Evolutionary conservation across 2,888 invertebrate species (phyloP).

Genomic region (Helicoverpa assulta): DNA sequence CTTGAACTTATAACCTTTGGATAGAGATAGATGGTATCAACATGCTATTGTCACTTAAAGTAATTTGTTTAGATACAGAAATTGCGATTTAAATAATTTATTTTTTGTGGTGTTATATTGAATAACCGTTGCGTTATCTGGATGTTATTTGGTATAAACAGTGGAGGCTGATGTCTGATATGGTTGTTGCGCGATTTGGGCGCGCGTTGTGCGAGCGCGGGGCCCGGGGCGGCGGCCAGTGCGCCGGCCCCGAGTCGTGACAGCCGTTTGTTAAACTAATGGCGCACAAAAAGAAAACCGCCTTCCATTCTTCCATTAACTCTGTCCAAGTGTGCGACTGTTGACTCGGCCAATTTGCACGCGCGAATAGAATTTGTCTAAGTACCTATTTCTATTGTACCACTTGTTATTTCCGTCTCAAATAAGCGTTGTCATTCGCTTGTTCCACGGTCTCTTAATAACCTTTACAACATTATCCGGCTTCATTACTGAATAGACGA

Average conservation of each 20-base stretch:
- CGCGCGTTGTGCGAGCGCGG: constrained; percentile 48
- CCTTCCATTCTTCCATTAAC: constrained; percentile 81
- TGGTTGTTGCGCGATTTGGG: constrained; percentile 52
- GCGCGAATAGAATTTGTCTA: constrained; percentile 80
- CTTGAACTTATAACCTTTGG: background rate
- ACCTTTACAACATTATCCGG: constrained; percentile 23
- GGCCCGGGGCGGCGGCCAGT: constrained; percentile 52
- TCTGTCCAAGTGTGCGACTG: constrained; percentile 76
- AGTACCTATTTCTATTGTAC: constrained; percentile 74
- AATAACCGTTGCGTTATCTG: constrained; percentile 50
- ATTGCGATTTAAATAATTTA: constrained; percentile 6
- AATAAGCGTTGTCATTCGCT: constrained; percentile 66
- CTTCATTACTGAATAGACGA: constrained; percentile 32
- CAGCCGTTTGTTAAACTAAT: constrained; percentile 86
- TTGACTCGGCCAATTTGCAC: constrained; percentile 84
- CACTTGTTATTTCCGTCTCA: constrained; percentile 78
- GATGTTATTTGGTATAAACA: constrained; percentile 55
- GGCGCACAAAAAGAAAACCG: constrained; percentile 84
- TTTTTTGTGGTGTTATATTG: constrained; percentile 29
- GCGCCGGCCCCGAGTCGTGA: constrained; percentile 83
- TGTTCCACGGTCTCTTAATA: constrained; percentile 11
- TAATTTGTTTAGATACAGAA: background rate
- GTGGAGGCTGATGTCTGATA: constrained; percentile 57
- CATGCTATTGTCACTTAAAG: background rate
- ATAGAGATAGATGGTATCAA: background rate